Conservation (phyloP, 1,140 invertebrate genomes). For the Apis laboriosa region DNA sequence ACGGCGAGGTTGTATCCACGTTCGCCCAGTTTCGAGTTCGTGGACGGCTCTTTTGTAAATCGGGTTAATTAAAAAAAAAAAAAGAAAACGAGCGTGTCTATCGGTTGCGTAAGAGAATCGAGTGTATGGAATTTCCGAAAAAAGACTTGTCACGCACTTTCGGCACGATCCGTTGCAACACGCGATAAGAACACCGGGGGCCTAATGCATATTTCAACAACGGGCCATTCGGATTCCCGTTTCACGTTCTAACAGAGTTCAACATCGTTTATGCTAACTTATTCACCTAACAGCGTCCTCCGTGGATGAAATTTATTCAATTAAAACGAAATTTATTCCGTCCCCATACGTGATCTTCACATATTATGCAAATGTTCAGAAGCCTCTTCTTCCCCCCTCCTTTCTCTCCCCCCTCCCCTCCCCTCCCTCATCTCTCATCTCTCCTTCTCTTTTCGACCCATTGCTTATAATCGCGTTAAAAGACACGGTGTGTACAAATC, state of each 20-base stretch:
- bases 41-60: neutral
- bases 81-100: too few relatives aligned
- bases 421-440: neutral
- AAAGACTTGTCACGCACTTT: slow-evolving; percentile 34
- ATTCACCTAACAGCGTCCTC: slow-evolving; percentile 28
- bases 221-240: slow-evolving; percentile 18
- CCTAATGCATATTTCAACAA: slow-evolving; percentile 41
- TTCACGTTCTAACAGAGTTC: slow-evolving; percentile 47
- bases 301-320: slow-evolving; percentile 48
- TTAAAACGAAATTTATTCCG: slow-evolving; percentile 52
- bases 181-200: slow-evolving; percentile 6
- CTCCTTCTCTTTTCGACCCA: neutral
- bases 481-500: slow-evolving; percentile 45
- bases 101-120: neutral
- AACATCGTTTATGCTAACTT: slow-evolving; percentile 35
- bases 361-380: slow-evolving; percentile 51
- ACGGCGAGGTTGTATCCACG: neutral
- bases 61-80: neutral
- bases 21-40: neutral
- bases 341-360: slow-evolving; percentile 28
- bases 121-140: neutral
- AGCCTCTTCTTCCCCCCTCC: neutral
- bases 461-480: slow-evolving; percentile 6
- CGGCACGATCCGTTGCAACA: slow-evolving; percentile 34
- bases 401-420: too few relatives aligned